Conservation (phyloP, 2,888 invertebrate species). For the Oxycera nigricornis region DNA sequence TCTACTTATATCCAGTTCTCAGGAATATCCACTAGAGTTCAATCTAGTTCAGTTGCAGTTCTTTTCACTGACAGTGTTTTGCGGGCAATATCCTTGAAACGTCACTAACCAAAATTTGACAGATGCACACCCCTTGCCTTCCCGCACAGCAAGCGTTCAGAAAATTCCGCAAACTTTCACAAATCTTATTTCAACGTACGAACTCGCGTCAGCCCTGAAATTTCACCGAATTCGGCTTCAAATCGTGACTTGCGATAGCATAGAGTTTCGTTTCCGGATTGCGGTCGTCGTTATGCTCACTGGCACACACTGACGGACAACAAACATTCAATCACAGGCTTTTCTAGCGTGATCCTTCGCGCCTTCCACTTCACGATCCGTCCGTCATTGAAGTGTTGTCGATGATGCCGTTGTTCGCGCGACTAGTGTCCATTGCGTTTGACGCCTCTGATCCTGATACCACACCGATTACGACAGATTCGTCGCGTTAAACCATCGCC, state of each 20-base stretch:
- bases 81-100: too few species aligned
- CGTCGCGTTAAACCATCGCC: not conserved
- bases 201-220: too few species aligned
- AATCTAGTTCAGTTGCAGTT: too few species aligned
- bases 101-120: not conserved
- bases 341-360: not conserved
- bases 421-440: conserved; percentile 8
- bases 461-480: not conserved
- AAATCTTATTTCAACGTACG: not conserved
- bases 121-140: not conserved
- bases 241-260: not conserved
- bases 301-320: conserved; percentile 35
- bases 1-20: conserved; percentile 11
- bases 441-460: conserved; percentile 1
- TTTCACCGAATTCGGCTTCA: too few species aligned
- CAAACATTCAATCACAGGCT: not conserved
- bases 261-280: too few species aligned
- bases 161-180: not conserved
- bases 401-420: not conserved
- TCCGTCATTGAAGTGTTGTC: not conserved
- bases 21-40: not conserved
- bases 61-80: too few species aligned
- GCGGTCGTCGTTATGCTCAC: conserved; percentile 37
- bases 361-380: not conserved
- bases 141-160: not conserved